Evolutionary conservation across 2,797 vertebrate genomes (phyloP).

Genomic region (Perodicticus potto): DNA sequence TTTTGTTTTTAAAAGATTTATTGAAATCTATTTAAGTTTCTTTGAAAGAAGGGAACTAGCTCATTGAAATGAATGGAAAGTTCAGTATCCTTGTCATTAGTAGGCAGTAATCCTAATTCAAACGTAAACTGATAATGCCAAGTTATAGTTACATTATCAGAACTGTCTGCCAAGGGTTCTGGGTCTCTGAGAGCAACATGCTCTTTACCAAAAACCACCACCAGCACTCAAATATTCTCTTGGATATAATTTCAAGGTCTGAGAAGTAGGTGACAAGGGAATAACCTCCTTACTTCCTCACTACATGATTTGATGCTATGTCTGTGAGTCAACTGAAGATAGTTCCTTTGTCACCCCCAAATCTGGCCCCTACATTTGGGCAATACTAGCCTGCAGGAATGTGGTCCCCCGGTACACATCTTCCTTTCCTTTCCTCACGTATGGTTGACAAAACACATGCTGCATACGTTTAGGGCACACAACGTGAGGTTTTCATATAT

Average conservation of each 20-base stretch:
- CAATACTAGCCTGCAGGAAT: not conserved
- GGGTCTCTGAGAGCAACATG: not conserved
- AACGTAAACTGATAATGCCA: not conserved
- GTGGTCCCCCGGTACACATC: accelerated
- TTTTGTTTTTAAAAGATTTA: not conserved
- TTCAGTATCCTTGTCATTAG: not conserved
- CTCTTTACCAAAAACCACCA: not conserved
- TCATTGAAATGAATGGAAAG: not conserved
- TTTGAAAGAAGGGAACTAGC: not conserved
- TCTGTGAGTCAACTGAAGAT: too few relatives aligned
- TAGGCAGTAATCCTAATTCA: not conserved
- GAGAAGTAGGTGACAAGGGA: not conserved
- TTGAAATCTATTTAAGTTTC: not conserved
- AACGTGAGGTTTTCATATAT: accelerated
- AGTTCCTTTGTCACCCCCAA: not conserved
- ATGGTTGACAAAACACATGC: not conserved
- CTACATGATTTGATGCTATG: not conserved
- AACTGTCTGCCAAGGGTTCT: not conserved
- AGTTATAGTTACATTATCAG: not conserved
- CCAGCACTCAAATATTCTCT: not conserved
- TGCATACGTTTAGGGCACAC: accelerated
- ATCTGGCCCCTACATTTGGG: not conserved
- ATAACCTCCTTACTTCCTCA: not conserved
- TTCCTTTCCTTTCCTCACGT: too few relatives aligned
- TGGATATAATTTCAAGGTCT: not conserved